Conservation (phyloP, 2,113 vertebrate genomes). For the Chamaea fasciata region DNA sequence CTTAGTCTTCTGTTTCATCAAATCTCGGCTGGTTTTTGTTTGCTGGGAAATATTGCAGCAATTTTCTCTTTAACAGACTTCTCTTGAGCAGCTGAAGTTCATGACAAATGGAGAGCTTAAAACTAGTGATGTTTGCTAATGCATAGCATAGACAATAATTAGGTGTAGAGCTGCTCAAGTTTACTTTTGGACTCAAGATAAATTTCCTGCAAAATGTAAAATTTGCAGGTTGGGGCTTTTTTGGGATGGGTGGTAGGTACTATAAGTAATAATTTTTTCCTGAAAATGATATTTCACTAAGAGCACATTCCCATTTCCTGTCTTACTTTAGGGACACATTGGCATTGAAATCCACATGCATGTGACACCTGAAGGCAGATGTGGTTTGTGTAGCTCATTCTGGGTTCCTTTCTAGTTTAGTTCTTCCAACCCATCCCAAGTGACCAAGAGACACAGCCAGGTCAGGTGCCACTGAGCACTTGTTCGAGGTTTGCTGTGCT, state of each 20-base stretch:
- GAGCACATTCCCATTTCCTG: neutral
- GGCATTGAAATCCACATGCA: neutral
- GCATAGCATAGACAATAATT: neutral
- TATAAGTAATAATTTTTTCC: neutral
- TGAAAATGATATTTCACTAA: neutral
- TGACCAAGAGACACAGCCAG: neutral
- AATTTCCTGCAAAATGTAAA: neutral
- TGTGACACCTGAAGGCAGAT: neutral
- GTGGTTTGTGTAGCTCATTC: neutral
- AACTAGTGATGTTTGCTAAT: neutral
- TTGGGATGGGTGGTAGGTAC: accelerated
- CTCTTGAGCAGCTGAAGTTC: neutral
- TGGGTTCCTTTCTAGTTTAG: neutral
- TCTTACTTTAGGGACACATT: neutral
- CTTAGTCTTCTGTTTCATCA: neutral
- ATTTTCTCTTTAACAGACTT: neutral
- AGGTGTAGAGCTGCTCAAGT: neutral
- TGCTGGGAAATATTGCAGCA: neutral
- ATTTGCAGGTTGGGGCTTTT: neutral
- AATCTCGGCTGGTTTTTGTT: neutral
- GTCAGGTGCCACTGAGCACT: neutral
- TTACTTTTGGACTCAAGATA: neutral
- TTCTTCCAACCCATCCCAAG: neutral
- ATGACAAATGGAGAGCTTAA: neutral
- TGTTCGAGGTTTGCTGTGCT: neutral